Conservation (phyloP, 2,888 invertebrate genomes). For the Panzeria rudis region DNA sequence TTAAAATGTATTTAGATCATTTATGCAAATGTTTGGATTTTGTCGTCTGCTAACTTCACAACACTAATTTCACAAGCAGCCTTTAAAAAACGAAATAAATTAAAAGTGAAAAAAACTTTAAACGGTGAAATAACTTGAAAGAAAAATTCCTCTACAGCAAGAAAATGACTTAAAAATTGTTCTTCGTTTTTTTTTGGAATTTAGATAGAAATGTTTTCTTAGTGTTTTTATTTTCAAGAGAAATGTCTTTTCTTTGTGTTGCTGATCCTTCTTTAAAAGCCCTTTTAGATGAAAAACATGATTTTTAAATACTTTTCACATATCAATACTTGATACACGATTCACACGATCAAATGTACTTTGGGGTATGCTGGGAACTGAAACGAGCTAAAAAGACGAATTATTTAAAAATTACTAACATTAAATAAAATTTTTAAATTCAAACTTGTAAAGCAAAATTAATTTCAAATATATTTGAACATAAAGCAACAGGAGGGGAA, state of each 20-base stretch:
- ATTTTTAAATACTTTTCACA: conserved; percentile 75
- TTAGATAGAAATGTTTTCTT: not conserved
- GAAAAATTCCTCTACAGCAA: conserved; percentile 9
- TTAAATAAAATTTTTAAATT: no score
- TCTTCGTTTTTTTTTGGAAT: no score
- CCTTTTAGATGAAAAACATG: conserved; percentile 41
- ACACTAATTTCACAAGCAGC: not conserved
- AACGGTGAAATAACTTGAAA: conserved; percentile 17
- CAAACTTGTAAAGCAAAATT: no score
- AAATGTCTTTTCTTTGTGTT: not conserved
- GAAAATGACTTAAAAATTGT: not conserved
- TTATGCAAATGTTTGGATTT: conserved; percentile 44
- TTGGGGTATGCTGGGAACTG: conserved; percentile 9
- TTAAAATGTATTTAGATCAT: conserved; percentile 65
- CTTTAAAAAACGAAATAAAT: not conserved
- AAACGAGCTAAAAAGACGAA: not conserved
- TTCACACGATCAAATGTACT: conserved; percentile 11
- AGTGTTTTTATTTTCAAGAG: not conserved
- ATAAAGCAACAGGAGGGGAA: no score
- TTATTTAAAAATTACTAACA: not conserved
- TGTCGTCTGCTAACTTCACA: not conserved
- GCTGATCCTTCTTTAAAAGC: not conserved
- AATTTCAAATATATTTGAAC: no score
- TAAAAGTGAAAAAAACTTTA: not conserved
- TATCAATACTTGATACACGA: not conserved